Evolutionary conservation across 2,797 vertebrate species (phyloP), one percentile per base, ranked within the genome.

Genomic region (Sebastes cheni): DNA sequence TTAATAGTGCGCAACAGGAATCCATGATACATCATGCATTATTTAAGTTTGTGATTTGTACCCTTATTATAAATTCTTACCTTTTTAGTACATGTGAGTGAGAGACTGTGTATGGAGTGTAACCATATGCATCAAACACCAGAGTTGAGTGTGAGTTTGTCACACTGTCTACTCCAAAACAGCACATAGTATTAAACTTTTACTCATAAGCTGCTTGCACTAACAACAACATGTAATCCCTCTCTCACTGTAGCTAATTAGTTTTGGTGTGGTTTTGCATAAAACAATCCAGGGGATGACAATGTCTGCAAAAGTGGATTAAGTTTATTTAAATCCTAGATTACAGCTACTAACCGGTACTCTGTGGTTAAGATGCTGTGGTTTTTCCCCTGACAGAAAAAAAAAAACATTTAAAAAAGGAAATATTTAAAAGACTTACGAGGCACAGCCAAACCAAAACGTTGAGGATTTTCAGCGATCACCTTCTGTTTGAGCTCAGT

Each of bases 401-500:
- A 50, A 46, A 50, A 20, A 30, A 20, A 6, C 46, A 20, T 60
- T 34, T 34, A 11, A 64, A 9, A 27, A 14, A 18, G 23, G 9
- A 27, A 27, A n/a, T 29, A 30, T 69, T 34, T 20, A 46, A 32
- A 69, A 64, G 20, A 96, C 98, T 97, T 92, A 99, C 98, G 97
- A 91, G 98, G 98, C 79, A 99, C 96, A 1, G 98, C 97, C 72
- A 98, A 95, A 1, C 97, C 97, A 0, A 97, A 98, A 32, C 93
- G 95, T 56, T 96, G 95, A 3, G 98, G 97, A 87, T 97, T 97
- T 90, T 98, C 98, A 1, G 97, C 95, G 46, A 98, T 97, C 82
- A 97, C 94, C 81, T 96, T 98, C 93, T 98, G 98, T 89, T 99
- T 99, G 72, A 99, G 96, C 88, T 99, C 97, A 14, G 96, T 96